Evolutionary conservation across 2,113 vertebrate genomes (phyloP).

Genomic region (Syngnathus floridae): DNA sequence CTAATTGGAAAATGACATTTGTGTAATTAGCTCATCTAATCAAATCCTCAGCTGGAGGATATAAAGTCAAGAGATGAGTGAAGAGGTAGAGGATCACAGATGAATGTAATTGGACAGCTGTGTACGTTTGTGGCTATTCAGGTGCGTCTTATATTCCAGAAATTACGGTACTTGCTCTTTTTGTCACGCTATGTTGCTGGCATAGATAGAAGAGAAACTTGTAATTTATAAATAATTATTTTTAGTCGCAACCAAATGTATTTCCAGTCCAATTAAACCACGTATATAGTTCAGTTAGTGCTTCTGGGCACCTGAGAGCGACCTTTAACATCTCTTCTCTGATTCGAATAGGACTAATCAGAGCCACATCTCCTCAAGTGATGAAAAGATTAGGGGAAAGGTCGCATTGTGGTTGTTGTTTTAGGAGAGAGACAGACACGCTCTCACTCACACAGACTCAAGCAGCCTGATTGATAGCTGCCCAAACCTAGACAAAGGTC

Average conservation of each 20-base stretch:
- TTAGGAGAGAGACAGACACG: not conserved
- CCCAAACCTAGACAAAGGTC: constrained; percentile 44
- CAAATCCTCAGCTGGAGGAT: constrained; percentile 29
- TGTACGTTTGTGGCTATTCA: constrained; percentile 1
- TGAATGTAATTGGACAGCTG: constrained; percentile 20
- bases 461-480: constrained; percentile 13
- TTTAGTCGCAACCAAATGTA: too few relatives aligned
- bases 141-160: too few relatives aligned
- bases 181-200: too few relatives aligned
- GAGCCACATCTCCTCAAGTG: not conserved
- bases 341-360: not conserved
- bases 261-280: not conserved
- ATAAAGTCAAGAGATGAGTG: constrained; percentile 28
- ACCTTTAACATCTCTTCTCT: not conserved
- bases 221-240: too few relatives aligned
- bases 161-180: too few relatives aligned
- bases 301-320: not conserved
- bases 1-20: constrained; percentile 39
- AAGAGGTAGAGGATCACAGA: not conserved
- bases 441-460: not conserved
- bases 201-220: too few relatives aligned
- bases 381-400: too few relatives aligned
- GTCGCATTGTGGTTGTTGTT: too few relatives aligned
- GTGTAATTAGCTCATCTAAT: constrained; percentile 38
- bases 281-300: not conserved